These are phyloP conservation scores for Spinus pinus DNA, from an alignment of 2,797 vertebrate species.

Conservation along the genomic window DNA sequence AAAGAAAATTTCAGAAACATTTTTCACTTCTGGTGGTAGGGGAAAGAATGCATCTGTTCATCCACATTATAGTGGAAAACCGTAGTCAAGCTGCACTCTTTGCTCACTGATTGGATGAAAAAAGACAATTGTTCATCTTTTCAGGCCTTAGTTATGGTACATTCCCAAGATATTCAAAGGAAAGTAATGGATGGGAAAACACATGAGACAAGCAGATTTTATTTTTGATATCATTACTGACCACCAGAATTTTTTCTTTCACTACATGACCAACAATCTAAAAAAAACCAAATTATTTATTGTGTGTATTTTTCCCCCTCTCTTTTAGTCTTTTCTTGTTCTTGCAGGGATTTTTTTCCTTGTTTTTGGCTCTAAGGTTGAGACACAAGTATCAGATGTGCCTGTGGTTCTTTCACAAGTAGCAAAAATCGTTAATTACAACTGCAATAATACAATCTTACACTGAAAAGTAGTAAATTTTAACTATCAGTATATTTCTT, in stretches of 20 bases:
- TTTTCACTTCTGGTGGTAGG: background rate
- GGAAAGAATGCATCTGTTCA: background rate
- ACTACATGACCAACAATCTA: background rate
- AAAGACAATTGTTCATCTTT: background rate
- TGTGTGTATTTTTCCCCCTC: fast-evolving
- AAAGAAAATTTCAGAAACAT: background rate
- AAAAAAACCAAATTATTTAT: background rate
- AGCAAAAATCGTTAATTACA: background rate
- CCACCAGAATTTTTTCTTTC: background rate
- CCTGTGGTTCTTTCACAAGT: background rate
- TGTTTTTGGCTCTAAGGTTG: background rate
- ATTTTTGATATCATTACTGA: background rate
- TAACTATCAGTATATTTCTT: background rate
- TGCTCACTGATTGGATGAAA: background rate
- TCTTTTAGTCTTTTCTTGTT: background rate
- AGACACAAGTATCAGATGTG: background rate
- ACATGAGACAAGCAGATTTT: background rate
- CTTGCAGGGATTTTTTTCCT: background rate
- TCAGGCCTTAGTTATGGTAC: background rate
- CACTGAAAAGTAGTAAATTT: background rate
- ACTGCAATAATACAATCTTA: background rate
- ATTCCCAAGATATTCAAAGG: background rate
- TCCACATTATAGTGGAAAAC: background rate
- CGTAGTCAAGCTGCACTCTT: background rate
- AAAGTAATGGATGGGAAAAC: background rate